Evolutionary conservation across 2,888 invertebrate species (phyloP), one percentile per base, ranked within the genome.

Genomic region (Pocota personata): DNA sequence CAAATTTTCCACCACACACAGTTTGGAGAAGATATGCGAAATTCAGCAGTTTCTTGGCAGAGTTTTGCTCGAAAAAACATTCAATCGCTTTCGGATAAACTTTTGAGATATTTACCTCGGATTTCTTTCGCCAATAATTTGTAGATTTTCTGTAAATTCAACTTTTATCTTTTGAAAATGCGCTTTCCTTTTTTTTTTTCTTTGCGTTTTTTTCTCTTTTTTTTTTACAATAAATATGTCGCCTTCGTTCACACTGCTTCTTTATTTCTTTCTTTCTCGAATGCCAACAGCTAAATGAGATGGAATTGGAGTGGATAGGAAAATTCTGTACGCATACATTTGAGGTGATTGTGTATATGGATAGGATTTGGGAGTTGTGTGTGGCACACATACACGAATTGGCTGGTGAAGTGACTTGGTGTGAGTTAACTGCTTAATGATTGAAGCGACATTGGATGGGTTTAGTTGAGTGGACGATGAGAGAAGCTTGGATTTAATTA

Each of bases 261-360:
- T 82, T 87, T 87, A 87, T 88, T 87, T 86, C 87, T 87, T 86
- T 87, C 86, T 87, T 78, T 84, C 82, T 87, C 87, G 88, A 87
- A 88, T 88, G 89, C 88, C 88, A 89, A 88, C 88, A 88, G 88
- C 89, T 87, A 88, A 88, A 88, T 88, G 88, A 88, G 86, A 88
- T 82, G 71, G 84, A 88, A 87, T 83, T 60, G 82, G 82, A 88
- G 77, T 78, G 87, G 84, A 88, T 83, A 82, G 73, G 87, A 87
- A 87, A 87, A 87, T 84, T 84, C 67, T 72, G 19, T 75, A 82
- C 87, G 55, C 78, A 87, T 19, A 87, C 87, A 73, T 66, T 3
- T 12, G 37, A 16, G 19, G 12, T 2, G 12, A 3, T n/a, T 10
- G n/a, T 8, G 76, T 64, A 40, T 75, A 82, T 75, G 75, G 57